These are phyloP conservation scores for Nematolebias whitei DNA, from an alignment of 2,113 vertebrate genomes.

Conservation along the genomic window DNA sequence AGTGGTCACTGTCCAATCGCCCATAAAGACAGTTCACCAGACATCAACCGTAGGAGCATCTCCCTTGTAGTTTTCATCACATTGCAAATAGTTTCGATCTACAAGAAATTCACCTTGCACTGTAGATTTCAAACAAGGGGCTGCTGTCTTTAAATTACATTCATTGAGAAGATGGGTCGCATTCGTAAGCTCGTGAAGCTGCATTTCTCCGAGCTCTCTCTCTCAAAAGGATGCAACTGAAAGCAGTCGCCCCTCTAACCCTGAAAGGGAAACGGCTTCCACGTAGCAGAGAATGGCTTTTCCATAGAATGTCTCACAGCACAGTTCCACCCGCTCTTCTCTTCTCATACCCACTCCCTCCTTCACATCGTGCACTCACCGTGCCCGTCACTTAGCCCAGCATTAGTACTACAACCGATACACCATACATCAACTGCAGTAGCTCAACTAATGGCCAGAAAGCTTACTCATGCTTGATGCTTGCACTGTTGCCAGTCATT, in stretches of 20 bases:
- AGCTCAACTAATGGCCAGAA: slow-evolving; percentile 56
- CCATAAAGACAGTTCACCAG: slow-evolving; percentile 55
- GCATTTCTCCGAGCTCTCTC: slow-evolving; percentile 38
- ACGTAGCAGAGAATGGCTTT: slow-evolving; percentile 72
- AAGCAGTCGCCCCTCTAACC: slow-evolving; percentile 57
- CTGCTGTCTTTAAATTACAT: slow-evolving; percentile 60
- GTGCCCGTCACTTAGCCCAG: slow-evolving; percentile 44
- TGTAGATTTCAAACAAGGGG: slow-evolving; percentile 48
- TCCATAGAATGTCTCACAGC: slow-evolving; percentile 69
- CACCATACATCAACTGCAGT: slow-evolving; percentile 59
- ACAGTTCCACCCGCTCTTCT: slow-evolving; percentile 46
- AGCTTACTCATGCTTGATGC: slow-evolving; percentile 79
- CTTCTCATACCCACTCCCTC: slow-evolving; percentile 2
- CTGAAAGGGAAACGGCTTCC: slow-evolving; percentile 30
- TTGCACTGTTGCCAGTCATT: slow-evolving; percentile 74
- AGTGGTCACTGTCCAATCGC: slow-evolving; percentile 43
- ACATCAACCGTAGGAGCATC: slow-evolving; percentile 48
- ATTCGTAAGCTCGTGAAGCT: neutral
- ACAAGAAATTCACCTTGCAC: slow-evolving; percentile 33
- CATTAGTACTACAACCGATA: slow-evolving; percentile 25
- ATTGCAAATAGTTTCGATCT: slow-evolving; percentile 55
- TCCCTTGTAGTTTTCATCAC: slow-evolving; percentile 58
- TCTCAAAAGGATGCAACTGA: slow-evolving; percentile 64
- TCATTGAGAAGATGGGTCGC: slow-evolving; percentile 50
- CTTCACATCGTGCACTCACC: slow-evolving; percentile 51